Percentiles rank a stretch among this genome's conserved stretches.
These are phyloP conservation scores for Venusia cambrica DNA, from an alignment of 2,888 invertebrate species.

Conservation along the genomic window DNA sequence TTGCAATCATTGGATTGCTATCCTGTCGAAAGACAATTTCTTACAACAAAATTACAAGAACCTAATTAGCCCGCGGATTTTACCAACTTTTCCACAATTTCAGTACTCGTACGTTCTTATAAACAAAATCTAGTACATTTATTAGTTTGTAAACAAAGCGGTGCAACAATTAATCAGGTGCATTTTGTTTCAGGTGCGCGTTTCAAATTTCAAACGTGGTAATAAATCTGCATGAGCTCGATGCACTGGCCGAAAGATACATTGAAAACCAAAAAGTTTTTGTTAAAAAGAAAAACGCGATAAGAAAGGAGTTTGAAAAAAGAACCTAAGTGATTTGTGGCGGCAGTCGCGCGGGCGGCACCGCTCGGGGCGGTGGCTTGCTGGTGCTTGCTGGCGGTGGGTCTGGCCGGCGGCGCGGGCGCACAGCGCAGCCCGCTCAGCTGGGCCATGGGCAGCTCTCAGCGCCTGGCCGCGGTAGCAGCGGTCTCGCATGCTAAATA, in stretches of 20 bases:
- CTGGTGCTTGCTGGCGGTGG: conserved; percentile 61
- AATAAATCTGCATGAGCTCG: conserved; percentile 25
- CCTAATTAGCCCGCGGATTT: too few species aligned
- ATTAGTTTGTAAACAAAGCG: too few species aligned
- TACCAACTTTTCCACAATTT: too few species aligned
- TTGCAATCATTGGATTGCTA: too few species aligned
- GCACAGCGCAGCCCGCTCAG: conserved; percentile 77
- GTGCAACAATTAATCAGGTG: too few species aligned
- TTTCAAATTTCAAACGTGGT: conserved; percentile 29
- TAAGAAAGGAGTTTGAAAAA: conserved; percentile 33
- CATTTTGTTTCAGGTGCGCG: conserved; percentile 55
- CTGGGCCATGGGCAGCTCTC: conserved; percentile 85
- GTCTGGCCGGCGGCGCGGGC: conserved; percentile 55
- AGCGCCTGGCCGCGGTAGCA: conserved; percentile 82
- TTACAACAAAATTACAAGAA: too few species aligned
- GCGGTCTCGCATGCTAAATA: conserved; percentile 70
- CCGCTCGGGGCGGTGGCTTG: conserved; percentile 61
- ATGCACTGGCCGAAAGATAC: conserved; percentile 33
- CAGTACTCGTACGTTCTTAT: too few species aligned
- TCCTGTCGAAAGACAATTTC: too few species aligned
- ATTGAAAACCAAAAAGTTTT: conserved; percentile 20
- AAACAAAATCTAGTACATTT: too few species aligned
- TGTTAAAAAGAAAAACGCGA: too few species aligned
- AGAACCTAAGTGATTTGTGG: conserved; percentile 33
- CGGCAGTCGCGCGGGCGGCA: conserved; percentile 60